phyloP scores from a whole-genome alignment of 1,140 invertebrate species.

The Bradysia coprophila region DNA sequence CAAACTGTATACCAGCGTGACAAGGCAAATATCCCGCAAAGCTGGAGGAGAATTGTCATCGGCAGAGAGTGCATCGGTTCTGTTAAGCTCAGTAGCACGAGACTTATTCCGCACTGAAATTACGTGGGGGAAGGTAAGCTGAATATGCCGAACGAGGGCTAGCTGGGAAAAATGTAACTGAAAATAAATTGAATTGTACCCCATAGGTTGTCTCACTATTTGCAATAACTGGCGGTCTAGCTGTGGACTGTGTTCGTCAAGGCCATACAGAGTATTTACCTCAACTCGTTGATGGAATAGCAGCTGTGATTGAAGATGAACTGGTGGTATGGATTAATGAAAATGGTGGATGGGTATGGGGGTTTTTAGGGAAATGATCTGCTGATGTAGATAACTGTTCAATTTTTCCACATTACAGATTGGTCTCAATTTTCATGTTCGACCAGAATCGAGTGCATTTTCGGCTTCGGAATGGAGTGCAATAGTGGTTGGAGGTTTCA shows the following conservation, averaged over 20 bases:
- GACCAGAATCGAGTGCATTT: slow-evolving; percentile 15
- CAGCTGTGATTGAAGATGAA: slow-evolving; percentile 40
- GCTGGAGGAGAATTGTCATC: slow-evolving; percentile 29
- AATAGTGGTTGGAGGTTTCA: slow-evolving; percentile 15
- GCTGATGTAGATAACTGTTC: not conserved
- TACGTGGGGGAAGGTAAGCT: slow-evolving; percentile 47
- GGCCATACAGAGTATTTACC: slow-evolving; percentile 42
- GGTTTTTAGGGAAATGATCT: not conserved
- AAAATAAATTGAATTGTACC: slow-evolving; percentile 31
- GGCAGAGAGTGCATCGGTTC: slow-evolving; percentile 30
- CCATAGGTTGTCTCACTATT: slow-evolving; percentile 32
- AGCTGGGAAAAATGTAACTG: too few species aligned
- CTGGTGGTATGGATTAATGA: slow-evolving; percentile 45
- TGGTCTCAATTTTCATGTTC: slow-evolving; percentile 20
- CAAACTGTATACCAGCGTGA: slow-evolving; percentile 35
- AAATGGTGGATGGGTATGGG: slow-evolving; percentile 49
- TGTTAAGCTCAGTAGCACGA: slow-evolving; percentile 36
- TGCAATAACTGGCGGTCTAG: slow-evolving; percentile 44
- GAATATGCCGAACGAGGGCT: slow-evolving; percentile 30
- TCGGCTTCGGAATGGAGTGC: slow-evolving; percentile 21
- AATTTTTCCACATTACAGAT: slow-evolving; percentile 7
- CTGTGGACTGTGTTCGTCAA: slow-evolving; percentile 45
- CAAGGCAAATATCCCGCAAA: slow-evolving; percentile 29
- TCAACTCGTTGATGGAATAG: slow-evolving; percentile 36
- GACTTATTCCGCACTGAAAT: slow-evolving; percentile 37